Conservation (phyloP, 1,140 invertebrate species). For the Penaeus japonicus region DNA sequence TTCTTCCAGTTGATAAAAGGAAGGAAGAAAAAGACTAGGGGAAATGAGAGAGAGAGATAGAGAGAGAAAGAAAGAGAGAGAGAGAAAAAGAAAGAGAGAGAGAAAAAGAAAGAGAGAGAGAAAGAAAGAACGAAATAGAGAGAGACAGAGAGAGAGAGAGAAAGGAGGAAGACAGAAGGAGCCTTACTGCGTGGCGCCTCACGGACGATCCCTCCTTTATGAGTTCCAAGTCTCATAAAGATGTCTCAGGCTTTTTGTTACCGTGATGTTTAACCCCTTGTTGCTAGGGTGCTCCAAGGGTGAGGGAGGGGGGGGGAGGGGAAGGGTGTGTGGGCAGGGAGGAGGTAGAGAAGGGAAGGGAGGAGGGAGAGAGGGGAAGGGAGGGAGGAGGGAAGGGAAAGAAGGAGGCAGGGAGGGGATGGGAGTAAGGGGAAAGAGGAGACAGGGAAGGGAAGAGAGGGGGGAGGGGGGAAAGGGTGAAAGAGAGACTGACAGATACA, state of each 20-base stretch:
- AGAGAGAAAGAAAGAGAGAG: not conserved
- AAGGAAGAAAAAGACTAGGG: not conserved
- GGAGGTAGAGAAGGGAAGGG: too few species aligned
- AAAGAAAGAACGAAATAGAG: too few species aligned
- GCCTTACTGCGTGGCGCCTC: not conserved
- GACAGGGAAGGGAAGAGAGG: too few species aligned
- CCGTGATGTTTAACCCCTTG: constrained; percentile 36
- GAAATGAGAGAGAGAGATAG: not conserved
- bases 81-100: not conserved
- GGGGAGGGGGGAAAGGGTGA: too few species aligned
- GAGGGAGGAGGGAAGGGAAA: too few species aligned
- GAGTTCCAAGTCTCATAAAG: constrained; percentile 47
- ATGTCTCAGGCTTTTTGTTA: constrained; percentile 43
- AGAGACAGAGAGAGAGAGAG: not conserved
- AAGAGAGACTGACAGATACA: too few species aligned
- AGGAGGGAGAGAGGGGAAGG: too few species aligned
- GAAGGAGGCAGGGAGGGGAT: too few species aligned
- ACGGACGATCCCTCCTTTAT: constrained; percentile 30
- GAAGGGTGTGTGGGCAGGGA: too few species aligned
- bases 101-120: not conserved
- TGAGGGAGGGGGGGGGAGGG: too few species aligned
- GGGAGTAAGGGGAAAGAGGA: too few species aligned
- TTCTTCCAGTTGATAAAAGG: too few species aligned
- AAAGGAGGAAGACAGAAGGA: not conserved
- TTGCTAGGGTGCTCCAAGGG: constrained; percentile 14